Conservation (phyloP, 2,113 vertebrate genomes). For the Camelus dromedarius region DNA sequence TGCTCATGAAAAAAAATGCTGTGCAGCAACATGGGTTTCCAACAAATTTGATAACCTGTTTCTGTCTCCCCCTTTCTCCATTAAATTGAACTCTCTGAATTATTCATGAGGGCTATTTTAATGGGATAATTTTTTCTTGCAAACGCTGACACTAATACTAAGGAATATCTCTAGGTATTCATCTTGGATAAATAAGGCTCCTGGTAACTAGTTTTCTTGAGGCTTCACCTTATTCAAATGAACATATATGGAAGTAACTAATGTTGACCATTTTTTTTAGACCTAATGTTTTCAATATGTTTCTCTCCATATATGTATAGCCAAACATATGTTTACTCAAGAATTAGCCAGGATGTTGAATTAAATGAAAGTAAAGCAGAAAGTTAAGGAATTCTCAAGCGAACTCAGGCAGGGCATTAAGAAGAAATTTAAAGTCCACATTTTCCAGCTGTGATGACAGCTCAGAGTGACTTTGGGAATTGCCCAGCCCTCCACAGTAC, state of each 20-base stretch:
- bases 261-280: slow-evolving; percentile 62
- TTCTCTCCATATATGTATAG: slow-evolving; percentile 64
- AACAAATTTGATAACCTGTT: slow-evolving; percentile 87
- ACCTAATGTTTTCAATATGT: slow-evolving; percentile 75
- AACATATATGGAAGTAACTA: slow-evolving; percentile 72
- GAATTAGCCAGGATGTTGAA: slow-evolving; percentile 75
- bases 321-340: slow-evolving; percentile 72
- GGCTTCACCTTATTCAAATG: slow-evolving; percentile 79
- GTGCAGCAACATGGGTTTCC: slow-evolving; percentile 73
- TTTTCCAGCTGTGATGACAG: slow-evolving; percentile 72
- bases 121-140: slow-evolving; percentile 88
- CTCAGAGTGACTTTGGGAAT: slow-evolving; percentile 54
- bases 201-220: slow-evolving; percentile 86
- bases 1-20: slow-evolving; percentile 73
- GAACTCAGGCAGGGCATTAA: slow-evolving; percentile 64
- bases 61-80: slow-evolving; percentile 84
- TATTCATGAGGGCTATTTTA: slow-evolving; percentile 88
- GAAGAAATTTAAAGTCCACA: slow-evolving; percentile 71
- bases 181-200: slow-evolving; percentile 87
- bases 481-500: slow-evolving; percentile 42
- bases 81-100: slow-evolving; percentile 87
- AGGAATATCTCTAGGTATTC: slow-evolving; percentile 88
- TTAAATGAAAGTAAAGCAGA: slow-evolving; percentile 73
- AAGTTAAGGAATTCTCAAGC: slow-evolving; percentile 79
- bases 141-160: slow-evolving; percentile 88